A percentile compares a stretch with the other conserved stretches of the same genome.
These are phyloP conservation scores for Rhyzopertha dominica DNA, from an alignment of 1,140 invertebrate genomes.

Conservation along the genomic window DNA sequence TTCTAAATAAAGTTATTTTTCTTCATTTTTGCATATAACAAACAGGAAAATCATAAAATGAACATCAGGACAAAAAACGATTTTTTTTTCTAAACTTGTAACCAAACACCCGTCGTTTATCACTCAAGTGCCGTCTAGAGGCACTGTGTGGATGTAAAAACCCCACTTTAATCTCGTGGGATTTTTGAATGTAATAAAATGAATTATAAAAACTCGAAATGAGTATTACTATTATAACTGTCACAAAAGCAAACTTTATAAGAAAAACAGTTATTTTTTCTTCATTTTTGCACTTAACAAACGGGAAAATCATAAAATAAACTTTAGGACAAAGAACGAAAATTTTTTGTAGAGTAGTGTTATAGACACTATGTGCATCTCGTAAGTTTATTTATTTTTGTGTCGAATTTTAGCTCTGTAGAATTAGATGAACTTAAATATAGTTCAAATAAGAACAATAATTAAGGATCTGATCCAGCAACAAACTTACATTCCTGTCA, in stretches of 20 bases:
- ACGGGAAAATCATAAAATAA: slow-evolving; percentile 7
- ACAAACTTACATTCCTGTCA: no score
- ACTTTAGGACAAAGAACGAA: slow-evolving; percentile 11
- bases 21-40: slow-evolving; percentile 7
- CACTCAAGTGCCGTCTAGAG: slow-evolving; percentile 11
- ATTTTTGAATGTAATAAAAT: slow-evolving; percentile 37
- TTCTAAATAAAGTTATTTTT: not conserved
- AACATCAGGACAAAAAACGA: slow-evolving; percentile 7
- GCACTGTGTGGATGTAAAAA: slow-evolving; percentile 30
- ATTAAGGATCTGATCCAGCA: no score
- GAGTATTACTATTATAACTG: slow-evolving; percentile 7
- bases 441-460: no score
- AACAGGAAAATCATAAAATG: slow-evolving; percentile 11
- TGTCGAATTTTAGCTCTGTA: no score
- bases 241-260: slow-evolving; percentile 13
- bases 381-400: no score
- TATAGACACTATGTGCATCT: no score
- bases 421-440: no score
- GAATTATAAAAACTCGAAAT: slow-evolving; percentile 33
- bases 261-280: slow-evolving; percentile 1
- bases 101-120: slow-evolving; percentile 16
- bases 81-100: slow-evolving; percentile 5
- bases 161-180: slow-evolving; percentile 36
- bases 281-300: slow-evolving; percentile 9
- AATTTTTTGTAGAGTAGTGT: no score